These are phyloP conservation scores for Phycodurus eques DNA, from an alignment of 2,113 vertebrate species.

Conservation along the genomic window DNA sequence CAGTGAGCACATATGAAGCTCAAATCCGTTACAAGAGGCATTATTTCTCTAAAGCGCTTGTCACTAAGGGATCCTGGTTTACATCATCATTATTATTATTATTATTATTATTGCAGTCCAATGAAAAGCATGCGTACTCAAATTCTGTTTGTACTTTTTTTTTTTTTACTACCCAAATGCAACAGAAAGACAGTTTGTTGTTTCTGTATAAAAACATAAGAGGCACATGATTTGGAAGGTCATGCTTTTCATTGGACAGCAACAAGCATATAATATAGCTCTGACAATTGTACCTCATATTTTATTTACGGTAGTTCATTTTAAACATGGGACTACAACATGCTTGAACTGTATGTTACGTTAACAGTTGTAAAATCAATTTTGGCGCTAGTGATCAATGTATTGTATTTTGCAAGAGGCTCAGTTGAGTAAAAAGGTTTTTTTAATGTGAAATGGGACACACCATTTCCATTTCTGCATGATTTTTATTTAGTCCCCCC, in stretches of 20 bases:
- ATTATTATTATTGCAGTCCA: no score
- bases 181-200: no score
- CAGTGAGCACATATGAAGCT: no score
- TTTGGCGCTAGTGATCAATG: neutral
- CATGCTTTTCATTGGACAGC: neutral
- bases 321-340: neutral
- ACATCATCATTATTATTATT: no score
- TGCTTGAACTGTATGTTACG: neutral
- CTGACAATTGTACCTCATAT: neutral
- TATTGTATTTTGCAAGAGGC: neutral
- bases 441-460: constrained; percentile 9
- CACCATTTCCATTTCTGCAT: constrained; percentile 46
- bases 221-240: no score
- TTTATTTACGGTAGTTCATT: neutral
- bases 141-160: no score
- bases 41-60: no score
- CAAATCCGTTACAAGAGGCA: no score
- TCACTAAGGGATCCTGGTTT: no score
- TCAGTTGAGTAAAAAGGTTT: neutral
- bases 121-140: no score
- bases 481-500: constrained; percentile 58
- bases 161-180: no score
- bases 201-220: no score
- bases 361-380: neutral
- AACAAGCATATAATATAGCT: neutral